Percentiles rank a stretch among this genome's conserved stretches.
These are phyloP conservation scores for Balaeniceps rex DNA, from an alignment of 2,113 vertebrate genomes.

Conservation along the genomic window DNA sequence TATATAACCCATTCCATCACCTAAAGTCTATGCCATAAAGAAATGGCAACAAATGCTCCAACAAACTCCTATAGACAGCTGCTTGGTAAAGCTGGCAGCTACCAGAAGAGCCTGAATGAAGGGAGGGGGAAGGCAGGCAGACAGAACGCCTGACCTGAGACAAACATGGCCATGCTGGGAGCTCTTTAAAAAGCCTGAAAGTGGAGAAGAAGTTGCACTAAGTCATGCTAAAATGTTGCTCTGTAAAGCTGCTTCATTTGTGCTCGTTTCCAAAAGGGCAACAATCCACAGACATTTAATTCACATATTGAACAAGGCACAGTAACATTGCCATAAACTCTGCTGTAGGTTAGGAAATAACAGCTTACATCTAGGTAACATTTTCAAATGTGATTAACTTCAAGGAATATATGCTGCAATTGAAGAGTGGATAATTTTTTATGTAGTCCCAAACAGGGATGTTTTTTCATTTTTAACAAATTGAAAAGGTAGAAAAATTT, in stretches of 20 bases:
- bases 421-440: background rate
- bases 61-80: background rate
- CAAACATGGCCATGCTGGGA: background rate
- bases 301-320: background rate
- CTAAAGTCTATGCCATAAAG: background rate
- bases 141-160: background rate
- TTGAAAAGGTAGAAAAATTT: background rate
- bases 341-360: background rate
- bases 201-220: background rate
- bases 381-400: background rate
- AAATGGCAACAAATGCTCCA: background rate
- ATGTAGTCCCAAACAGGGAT: background rate
- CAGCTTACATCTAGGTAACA: background rate
- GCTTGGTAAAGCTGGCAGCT: background rate
- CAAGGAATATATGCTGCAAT: background rate
- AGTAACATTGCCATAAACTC: background rate
- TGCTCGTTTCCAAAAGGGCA: background rate
- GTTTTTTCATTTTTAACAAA: background rate
- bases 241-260: background rate
- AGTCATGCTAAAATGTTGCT: background rate
- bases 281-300: background rate
- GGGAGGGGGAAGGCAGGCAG: background rate
- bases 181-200: background rate
- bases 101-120: background rate
- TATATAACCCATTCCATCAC: background rate